These are phyloP conservation scores for Pantala flavescens DNA, from an alignment of 1,140 invertebrate species.

Conservation along the genomic window DNA sequence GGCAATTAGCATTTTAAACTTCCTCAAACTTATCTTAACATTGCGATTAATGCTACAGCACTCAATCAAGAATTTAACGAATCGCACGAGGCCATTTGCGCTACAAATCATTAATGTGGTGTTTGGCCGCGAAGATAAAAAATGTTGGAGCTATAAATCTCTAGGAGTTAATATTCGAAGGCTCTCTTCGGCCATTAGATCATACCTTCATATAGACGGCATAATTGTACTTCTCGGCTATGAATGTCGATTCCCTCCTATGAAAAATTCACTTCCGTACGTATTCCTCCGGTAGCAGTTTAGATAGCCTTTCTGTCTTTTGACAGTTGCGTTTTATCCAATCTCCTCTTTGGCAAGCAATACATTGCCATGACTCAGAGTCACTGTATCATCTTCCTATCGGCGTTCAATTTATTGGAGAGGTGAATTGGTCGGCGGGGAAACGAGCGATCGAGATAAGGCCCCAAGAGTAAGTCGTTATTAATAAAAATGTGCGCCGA, in stretches of 20 bases:
- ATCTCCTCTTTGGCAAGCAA: background rate
- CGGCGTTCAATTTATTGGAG: background rate
- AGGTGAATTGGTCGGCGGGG: background rate
- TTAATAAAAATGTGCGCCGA: background rate
- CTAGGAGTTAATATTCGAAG: no score
- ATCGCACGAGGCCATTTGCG: no score
- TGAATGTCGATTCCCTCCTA: background rate
- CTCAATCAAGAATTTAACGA: no score
- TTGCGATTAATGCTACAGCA: no score
- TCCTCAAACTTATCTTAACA: no score
- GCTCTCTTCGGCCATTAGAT: no score
- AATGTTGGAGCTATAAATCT: no score
- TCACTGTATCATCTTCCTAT: background rate
- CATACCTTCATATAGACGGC: background rate
- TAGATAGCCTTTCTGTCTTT: background rate
- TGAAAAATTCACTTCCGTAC: background rate
- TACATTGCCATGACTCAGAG: background rate
- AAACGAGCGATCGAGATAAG: background rate
- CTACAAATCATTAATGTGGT: no score
- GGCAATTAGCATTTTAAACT: no score
- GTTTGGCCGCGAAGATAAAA: no score
- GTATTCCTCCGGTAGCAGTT: background rate
- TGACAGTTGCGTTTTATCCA: background rate
- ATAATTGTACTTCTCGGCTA: background rate
- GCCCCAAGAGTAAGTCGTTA: background rate